Conservation (phyloP, 2,113 vertebrate species). For the Mirounga angustirostris region DNA sequence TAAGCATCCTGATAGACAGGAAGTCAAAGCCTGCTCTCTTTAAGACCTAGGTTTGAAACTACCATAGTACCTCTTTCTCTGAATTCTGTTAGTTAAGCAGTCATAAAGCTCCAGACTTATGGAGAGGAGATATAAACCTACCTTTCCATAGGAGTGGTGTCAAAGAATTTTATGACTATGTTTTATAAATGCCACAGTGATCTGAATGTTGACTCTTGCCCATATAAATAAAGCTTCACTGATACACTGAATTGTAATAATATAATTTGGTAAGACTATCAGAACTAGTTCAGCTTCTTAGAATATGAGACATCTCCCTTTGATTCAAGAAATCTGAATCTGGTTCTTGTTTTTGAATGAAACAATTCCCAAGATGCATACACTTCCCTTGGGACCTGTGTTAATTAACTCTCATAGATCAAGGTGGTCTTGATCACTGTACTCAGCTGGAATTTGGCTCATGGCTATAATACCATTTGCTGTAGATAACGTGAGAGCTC, state of each 20-base stretch:
- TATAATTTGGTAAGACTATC: slow-evolving; percentile 1
- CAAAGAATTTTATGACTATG: background rate
- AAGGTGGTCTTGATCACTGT: background rate
- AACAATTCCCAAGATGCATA: background rate
- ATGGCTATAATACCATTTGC: background rate
- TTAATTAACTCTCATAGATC: background rate
- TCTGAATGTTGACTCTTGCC: background rate
- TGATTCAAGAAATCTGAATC: background rate
- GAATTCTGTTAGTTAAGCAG: background rate
- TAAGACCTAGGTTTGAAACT: background rate
- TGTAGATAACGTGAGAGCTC: background rate
- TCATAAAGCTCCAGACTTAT: background rate
- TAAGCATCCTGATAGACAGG: background rate
- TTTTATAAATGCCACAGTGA: background rate
- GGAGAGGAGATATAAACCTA: background rate
- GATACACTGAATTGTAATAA: slow-evolving; percentile 13
- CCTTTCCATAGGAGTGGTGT: background rate
- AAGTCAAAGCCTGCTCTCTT: background rate
- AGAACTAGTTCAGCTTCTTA: slow-evolving; percentile 37
- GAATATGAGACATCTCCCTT: background rate
- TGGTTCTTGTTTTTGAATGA: background rate
- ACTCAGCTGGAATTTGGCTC: background rate
- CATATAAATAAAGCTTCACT: background rate
- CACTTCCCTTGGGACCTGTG: background rate
- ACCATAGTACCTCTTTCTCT: background rate